Evolutionary conservation across 2,888 invertebrate species (phyloP).

Genomic region (Gerosis bhagava): DNA sequence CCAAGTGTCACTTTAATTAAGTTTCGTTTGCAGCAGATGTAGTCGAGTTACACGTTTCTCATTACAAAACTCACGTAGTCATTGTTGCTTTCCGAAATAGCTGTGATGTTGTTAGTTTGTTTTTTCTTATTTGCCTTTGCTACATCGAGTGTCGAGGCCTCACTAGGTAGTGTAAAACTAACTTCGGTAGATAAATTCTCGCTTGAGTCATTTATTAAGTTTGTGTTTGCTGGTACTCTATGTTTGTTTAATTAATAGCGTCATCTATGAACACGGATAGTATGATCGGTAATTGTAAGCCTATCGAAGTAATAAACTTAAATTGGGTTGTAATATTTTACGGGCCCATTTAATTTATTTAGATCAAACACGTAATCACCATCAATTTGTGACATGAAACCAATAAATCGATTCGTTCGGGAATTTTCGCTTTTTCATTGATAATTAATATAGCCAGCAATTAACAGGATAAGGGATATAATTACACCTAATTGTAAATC

Average conservation of each 20-base stretch:
- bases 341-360: constrained; percentile 30
- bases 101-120: constrained; percentile 60
- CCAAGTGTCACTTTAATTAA: constrained; percentile 76
- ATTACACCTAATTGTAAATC: constrained; percentile 76
- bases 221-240: too few relatives aligned
- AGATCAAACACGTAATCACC: constrained; percentile 38
- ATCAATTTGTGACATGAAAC: constrained; percentile 32
- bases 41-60: constrained; percentile 57
- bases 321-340: constrained; percentile 34
- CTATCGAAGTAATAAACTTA: constrained; percentile 29
- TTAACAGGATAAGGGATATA: constrained; percentile 58
- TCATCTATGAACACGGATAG: constrained; percentile 15
- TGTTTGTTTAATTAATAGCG: constrained; percentile 34
- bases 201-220: constrained; percentile 16
- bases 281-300: too few relatives aligned
- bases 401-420: constrained; percentile 52
- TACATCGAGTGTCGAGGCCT: not conserved
- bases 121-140: constrained; percentile 23
- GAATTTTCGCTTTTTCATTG: constrained; percentile 55
- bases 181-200: constrained; percentile 8
- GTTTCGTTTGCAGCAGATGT: constrained; percentile 70
- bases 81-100: constrained; percentile 61
- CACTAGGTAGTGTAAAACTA: constrained; percentile 4
- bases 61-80: constrained; percentile 48
- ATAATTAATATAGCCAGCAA: constrained; percentile 78